phyloP scores from a whole-genome alignment of 1,140 invertebrate species.

The Drosophila quadrilineata region DNA sequence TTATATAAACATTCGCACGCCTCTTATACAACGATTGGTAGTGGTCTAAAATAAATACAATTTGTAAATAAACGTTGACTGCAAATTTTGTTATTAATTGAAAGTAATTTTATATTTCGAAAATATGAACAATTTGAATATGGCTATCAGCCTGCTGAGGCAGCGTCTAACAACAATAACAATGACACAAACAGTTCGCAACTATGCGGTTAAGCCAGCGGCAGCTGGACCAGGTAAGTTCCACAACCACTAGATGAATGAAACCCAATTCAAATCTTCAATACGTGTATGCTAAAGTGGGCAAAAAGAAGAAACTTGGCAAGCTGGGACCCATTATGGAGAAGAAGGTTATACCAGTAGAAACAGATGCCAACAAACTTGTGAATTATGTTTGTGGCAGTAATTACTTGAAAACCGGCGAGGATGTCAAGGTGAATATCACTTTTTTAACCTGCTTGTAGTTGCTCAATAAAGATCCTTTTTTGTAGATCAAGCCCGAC shows the following conservation, averaged over 20 bases:
- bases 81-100: not conserved
- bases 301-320: constrained; percentile 84
- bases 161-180: constrained; percentile 42
- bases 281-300: constrained; percentile 17
- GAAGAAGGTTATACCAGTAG: constrained; percentile 90
- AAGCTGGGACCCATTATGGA: constrained; percentile 84
- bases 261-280: not conserved
- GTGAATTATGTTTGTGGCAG: constrained; percentile 92
- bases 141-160: constrained; percentile 35
- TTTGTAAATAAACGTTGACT: constrained; percentile 32
- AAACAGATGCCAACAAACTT: constrained; percentile 91
- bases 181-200: constrained; percentile 28
- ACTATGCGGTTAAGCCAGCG: constrained; percentile 62
- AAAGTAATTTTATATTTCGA: not conserved
- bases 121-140: constrained; percentile 41
- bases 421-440: constrained; percentile 87
- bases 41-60: not conserved
- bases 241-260: not conserved
- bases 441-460: not conserved
- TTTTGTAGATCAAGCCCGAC: constrained; percentile 87
- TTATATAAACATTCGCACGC: not conserved
- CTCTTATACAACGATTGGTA: constrained; percentile 43
- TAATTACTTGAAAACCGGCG: constrained; percentile 89
- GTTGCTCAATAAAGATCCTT: not conserved
- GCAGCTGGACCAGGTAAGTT: constrained; percentile 43